Evolutionary conservation across 2,113 vertebrate species (phyloP).

Genomic region (Prietella phreatophila): DNA sequence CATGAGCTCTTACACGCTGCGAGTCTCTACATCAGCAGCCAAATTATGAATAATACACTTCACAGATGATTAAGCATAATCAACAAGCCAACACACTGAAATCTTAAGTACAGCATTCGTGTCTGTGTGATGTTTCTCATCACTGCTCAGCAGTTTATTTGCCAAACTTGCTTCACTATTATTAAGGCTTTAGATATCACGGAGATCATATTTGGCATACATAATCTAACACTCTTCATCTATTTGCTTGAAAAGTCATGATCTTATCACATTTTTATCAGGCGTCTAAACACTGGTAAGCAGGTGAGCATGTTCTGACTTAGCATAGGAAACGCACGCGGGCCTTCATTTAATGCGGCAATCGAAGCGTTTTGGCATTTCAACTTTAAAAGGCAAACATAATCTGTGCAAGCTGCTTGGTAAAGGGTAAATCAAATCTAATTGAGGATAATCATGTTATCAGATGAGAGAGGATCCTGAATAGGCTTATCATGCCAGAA

Average conservation of each 20-base stretch:
- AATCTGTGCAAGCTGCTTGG: conserved; percentile 68
- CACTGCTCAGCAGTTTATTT: neutral
- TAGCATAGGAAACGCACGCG: conserved; percentile 54
- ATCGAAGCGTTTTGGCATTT: conserved; percentile 70
- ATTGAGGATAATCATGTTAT: conserved; percentile 77
- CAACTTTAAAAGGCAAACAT: conserved; percentile 65
- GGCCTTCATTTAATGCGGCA: conserved; percentile 49
- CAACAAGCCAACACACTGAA: conserved; percentile 56
- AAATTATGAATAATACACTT: conserved; percentile 69
- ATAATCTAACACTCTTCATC: conserved; percentile 37
- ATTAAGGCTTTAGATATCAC: neutral
- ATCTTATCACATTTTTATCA: conserved; percentile 46
- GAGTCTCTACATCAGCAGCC: conserved; percentile 50
- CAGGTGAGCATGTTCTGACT: conserved; percentile 51
- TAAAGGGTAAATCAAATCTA: conserved; percentile 70
- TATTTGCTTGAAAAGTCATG: conserved; percentile 48
- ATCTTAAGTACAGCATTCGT: neutral
- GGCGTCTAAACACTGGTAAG: conserved; percentile 38
- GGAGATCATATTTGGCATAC: conserved; percentile 54
- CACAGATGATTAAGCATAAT: conserved; percentile 64
- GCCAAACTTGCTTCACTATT: neutral
- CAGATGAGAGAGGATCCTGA: conserved; percentile 76
- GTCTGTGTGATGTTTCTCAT: neutral
- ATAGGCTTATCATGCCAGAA: conserved; percentile 73
- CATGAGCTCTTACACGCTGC: conserved; percentile 21